These are phyloP conservation scores for Pammene aurita DNA, from an alignment of 2,888 invertebrate genomes.

Conservation along the genomic window DNA sequence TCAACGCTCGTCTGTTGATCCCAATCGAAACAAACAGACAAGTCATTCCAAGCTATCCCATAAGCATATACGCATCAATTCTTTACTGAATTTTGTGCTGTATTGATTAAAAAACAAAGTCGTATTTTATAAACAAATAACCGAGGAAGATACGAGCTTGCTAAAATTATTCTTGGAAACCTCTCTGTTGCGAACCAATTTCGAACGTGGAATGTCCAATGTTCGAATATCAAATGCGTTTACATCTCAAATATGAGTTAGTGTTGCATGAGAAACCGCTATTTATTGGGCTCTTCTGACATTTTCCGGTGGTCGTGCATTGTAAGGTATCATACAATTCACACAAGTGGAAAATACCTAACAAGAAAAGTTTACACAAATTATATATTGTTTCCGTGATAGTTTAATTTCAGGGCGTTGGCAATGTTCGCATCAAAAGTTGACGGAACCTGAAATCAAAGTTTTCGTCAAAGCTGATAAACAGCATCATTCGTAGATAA, in stretches of 20 bases:
- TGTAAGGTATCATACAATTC: neutral
- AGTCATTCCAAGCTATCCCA: neutral
- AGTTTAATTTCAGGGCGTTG: too few species aligned
- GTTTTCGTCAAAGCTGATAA: too few species aligned
- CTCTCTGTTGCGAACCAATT: conserved; percentile 44
- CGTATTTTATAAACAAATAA: neutral
- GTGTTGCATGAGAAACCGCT: conserved; percentile 45
- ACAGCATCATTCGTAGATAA: too few species aligned
- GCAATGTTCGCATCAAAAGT: too few species aligned
- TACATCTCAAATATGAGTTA: conserved; percentile 38
- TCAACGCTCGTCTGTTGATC: conserved; percentile 35
- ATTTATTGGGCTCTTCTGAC: conserved; percentile 51
- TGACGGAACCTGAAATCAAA: too few species aligned
- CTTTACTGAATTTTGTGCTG: neutral
- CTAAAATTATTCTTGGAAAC: conserved; percentile 3
- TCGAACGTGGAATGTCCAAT: conserved; percentile 44
- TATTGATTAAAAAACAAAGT: neutral
- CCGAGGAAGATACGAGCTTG: neutral
- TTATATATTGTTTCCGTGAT: too few species aligned
- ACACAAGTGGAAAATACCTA: too few species aligned
- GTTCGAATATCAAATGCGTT: conserved; percentile 40
- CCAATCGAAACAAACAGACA: conserved; percentile 13
- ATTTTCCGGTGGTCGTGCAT: conserved; percentile 46
- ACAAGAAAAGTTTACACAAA: too few species aligned
- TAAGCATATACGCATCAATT: neutral